A percentile compares a stretch with the other conserved stretches of the same genome.
These are phyloP conservation scores for Ovis aries DNA, from an alignment of 2,113 vertebrate species.

Conservation along the genomic window DNA sequence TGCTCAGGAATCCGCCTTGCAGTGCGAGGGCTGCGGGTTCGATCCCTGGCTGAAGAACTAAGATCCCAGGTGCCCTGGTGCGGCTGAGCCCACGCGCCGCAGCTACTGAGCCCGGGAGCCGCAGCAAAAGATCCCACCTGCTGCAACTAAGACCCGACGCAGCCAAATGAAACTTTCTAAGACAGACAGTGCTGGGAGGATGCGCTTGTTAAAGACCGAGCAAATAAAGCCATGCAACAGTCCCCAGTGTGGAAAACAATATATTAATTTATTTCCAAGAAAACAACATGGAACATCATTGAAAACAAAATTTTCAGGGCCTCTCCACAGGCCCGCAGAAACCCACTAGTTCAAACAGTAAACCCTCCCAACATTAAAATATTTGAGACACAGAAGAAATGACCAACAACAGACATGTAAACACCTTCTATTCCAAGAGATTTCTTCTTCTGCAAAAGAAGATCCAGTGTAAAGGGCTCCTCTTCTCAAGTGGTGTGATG, in stretches of 20 bases:
- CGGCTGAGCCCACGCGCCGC: not conserved
- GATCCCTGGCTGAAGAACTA: not conserved
- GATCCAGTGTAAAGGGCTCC: conserved; percentile 18
- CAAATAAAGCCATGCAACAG: not conserved
- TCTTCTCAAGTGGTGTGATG: not conserved
- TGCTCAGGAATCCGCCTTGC: not conserved
- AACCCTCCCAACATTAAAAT: not conserved
- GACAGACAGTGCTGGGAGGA: not conserved
- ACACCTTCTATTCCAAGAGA: conserved; percentile 44
- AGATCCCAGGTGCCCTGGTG: not conserved
- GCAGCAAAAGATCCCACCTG: not conserved
- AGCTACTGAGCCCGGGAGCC: not conserved
- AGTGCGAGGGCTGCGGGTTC: rapidly evolving
- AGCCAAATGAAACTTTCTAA: not conserved
- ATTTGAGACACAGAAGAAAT: not conserved
- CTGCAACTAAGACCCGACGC: not conserved
- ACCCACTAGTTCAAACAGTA: not conserved
- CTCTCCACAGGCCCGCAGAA: not conserved
- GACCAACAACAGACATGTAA: conserved; percentile 27
- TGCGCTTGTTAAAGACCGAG: not conserved
- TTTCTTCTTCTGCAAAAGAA: not conserved
- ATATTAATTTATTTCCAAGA: conserved; percentile 67
- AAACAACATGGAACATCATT: not conserved
- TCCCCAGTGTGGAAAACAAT: conserved; percentile 45
- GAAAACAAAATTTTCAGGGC: conserved; percentile 1